Base-by-base conservation (phyloP, 2,888 invertebrate species). In the Epinotia bilunana region DNA sequence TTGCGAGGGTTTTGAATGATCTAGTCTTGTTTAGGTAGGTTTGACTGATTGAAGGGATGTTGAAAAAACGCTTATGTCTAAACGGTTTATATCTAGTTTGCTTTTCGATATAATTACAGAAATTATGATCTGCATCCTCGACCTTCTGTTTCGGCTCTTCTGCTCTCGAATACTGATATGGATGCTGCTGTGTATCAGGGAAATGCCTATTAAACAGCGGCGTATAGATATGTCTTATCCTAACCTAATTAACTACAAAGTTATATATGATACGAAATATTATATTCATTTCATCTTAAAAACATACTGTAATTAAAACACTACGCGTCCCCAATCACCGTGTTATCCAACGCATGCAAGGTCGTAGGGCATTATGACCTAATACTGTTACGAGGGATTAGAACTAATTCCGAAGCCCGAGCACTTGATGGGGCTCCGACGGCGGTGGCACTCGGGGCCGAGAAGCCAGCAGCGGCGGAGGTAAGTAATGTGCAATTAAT, bases 381-480 rank as follows among this genome's bases (percentile, higher is more conserved):
- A 91, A 91, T 89, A 85, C 86, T 83, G 86, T 91, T 90, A 91
- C 76, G 71, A 76, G 71, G 84, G 87, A 90, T 91, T 90, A 91
- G 81, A 80, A 84, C 89, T 88, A 91, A 91, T 90, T 90, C 86
- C 87, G 92, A 93, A 92, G 91, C 92, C 92, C 83, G 78, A 73
- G 87, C 91, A 91, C 90, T 92, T 90, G 87, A 83, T 82, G 80
- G 91, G 83, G 78, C 80, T 91, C 91, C 18, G 73, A 49, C 58
- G 71, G 72, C 67, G 73, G 53, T 73, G 80, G 71, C 88, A 89
- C 83, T 88, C 84, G 80, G 79, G 77, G 79, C 81, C 77, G 79
- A 53, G 79, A 79, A 82, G 82, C 76, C 80, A 76, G 74, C 78
- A 74, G 81, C 79, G 77, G 77, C 80, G 83, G 86, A 82, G 78